A percentile compares a stretch with the other conserved stretches of the same genome.
phyloP scores from a whole-genome alignment of 2,888 invertebrate species.

The Drosophila putrida region DNA sequence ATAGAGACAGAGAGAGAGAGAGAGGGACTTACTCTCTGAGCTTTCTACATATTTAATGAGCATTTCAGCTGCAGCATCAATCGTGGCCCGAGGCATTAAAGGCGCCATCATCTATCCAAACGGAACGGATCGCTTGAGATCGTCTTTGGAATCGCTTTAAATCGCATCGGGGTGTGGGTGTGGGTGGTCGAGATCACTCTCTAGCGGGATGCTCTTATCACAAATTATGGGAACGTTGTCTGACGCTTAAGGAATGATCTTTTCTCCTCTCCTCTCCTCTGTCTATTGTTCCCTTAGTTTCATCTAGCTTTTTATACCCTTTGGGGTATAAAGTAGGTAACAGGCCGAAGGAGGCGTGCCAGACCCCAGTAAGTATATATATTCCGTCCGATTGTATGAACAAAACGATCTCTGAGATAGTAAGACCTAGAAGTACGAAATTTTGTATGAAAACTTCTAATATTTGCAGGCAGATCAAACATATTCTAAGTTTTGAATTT shows the following conservation, averaged over 20 bases:
- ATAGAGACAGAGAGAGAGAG: neutral
- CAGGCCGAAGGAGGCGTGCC: too few relatives aligned
- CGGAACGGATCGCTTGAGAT: constrained; percentile 11
- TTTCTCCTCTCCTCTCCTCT: neutral
- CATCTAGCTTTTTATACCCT: neutral
- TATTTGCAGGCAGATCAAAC: too few relatives aligned
- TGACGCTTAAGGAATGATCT: constrained; percentile 27
- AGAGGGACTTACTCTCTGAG: constrained; percentile 45
- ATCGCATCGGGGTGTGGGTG: constrained; percentile 14
- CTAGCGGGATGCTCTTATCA: constrained; percentile 43
- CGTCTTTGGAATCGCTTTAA: neutral
- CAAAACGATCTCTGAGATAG: too few relatives aligned
- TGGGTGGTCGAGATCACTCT: constrained; percentile 23
- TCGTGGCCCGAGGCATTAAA: constrained; percentile 62
- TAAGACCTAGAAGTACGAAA: too few relatives aligned
- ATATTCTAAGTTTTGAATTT: too few relatives aligned
- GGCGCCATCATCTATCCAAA: constrained; percentile 41
- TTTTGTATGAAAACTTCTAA: too few relatives aligned
- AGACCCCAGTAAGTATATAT: too few relatives aligned
- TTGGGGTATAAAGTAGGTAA: too few relatives aligned
- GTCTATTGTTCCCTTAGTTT: neutral
- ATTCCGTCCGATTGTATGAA: too few relatives aligned
- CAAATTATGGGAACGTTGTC: constrained; percentile 57
- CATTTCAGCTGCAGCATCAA: constrained; percentile 73
- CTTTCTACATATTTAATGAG: constrained; percentile 80